These are phyloP conservation scores for Ephydatia muelleri DNA, from an alignment of 37 sponge, comb jelly and placozoan species.

Conservation along the genomic window DNA sequence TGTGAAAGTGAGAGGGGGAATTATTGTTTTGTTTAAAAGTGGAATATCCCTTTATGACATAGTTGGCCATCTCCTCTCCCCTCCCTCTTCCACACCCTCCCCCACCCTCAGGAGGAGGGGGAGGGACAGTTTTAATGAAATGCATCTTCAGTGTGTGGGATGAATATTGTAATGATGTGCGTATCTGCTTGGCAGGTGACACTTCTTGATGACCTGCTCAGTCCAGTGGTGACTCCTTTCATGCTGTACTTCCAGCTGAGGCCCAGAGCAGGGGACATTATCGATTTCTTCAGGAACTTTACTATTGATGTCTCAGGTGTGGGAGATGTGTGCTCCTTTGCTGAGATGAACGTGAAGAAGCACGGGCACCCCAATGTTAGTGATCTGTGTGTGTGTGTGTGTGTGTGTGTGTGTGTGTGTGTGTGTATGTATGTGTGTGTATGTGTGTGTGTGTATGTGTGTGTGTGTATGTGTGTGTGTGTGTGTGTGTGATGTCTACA, in stretches of 20 bases:
- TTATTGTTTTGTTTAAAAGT: no score
- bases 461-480: slow-evolving; percentile 14
- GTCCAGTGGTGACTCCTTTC: slow-evolving; percentile 94
- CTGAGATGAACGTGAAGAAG: slow-evolving; percentile 81
- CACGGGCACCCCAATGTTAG: slow-evolving; percentile 78
- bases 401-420: not conserved
- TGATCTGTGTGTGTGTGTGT: slow-evolving; percentile 7
- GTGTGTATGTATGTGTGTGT: slow-evolving; percentile 13
- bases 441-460: not conserved
- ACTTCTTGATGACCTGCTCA: slow-evolving; percentile 88
- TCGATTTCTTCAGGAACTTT: slow-evolving; percentile 94
- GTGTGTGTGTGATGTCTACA: not conserved
- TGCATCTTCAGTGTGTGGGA: slow-evolving; percentile 39
- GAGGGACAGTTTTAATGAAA: not conserved
- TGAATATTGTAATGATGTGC: not conserved
- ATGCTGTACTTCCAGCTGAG: slow-evolving; percentile 90
- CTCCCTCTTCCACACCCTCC: slow-evolving; percentile 14
- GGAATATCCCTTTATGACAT: no score
- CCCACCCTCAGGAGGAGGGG: slow-evolving; percentile 21
- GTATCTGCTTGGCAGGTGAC: slow-evolving; percentile 29
- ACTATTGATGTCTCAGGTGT: slow-evolving; percentile 95
- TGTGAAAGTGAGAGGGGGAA: no score
- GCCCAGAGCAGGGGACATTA: slow-evolving; percentile 70
- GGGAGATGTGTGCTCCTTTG: slow-evolving; percentile 98
- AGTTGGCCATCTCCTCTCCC: not conserved